Evolutionary conservation across 2,797 vertebrate genomes (phyloP).

Genomic region (Myotis vivesi): DNA sequence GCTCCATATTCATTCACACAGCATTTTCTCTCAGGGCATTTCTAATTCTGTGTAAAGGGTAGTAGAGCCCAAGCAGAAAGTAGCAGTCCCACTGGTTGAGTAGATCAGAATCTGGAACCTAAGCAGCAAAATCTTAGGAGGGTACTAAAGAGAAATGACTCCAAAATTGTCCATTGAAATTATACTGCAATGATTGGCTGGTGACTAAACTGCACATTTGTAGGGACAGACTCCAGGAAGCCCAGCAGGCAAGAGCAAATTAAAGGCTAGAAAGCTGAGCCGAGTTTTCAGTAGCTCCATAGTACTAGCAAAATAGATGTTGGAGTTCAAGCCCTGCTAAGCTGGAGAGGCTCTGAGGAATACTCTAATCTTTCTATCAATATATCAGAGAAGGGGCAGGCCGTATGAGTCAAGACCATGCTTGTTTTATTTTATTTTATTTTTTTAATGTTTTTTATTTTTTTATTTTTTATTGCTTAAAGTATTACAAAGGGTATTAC

Average conservation of each 20-base stretch:
- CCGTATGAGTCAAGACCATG: not conserved
- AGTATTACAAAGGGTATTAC: no score
- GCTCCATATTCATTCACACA: not conserved
- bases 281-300: not conserved
- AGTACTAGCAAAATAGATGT: not conserved
- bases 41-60: not conserved
- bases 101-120: not conserved
- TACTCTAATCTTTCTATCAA: not conserved
- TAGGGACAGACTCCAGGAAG: not conserved
- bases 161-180: not conserved
- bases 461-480: no score
- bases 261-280: not conserved
- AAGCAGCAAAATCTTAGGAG: not conserved
- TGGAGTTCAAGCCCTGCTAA: not conserved
- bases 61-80: not conserved
- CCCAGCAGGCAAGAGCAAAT: not conserved
- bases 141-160: not conserved
- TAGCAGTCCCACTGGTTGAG: not conserved
- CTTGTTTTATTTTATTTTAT: not conserved
- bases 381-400: not conserved
- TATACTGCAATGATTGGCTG: not conserved
- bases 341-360: not conserved
- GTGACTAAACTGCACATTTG: not conserved
- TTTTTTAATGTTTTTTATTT: not conserved
- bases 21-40: not conserved